Evolutionary conservation across 2,113 vertebrate species (phyloP).

Genomic region (Toxostoma redivivum): DNA sequence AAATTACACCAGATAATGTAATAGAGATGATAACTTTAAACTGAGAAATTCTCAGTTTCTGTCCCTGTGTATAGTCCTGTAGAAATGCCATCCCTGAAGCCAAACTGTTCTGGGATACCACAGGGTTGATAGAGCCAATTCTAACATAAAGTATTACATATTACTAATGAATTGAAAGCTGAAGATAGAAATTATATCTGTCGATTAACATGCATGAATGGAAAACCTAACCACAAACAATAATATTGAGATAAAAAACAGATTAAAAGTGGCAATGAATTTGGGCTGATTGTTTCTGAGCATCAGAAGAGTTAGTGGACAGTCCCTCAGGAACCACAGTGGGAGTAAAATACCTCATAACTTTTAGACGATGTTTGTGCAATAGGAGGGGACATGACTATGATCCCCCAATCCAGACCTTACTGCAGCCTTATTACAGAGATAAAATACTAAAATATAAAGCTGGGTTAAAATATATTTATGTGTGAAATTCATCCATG

Average conservation of each 20-base stretch:
- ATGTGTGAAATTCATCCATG: not conserved
- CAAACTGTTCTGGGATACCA: not conserved
- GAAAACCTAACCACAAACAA: not conserved
- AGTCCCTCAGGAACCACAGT: not conserved
- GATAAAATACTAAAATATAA: not conserved
- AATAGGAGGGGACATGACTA: rapidly evolving
- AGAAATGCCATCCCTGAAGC: not conserved
- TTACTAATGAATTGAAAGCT: not conserved
- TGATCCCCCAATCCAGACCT: not conserved
- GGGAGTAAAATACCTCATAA: rapidly evolving
- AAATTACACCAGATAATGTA: not conserved
- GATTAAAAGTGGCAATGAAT: not conserved
- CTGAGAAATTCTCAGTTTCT: not conserved
- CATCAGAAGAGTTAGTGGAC: not conserved
- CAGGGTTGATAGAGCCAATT: not conserved
- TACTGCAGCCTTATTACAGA: not conserved
- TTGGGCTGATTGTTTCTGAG: not conserved
- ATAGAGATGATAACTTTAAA: not conserved
- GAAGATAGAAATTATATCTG: not conserved
- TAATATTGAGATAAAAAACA: not conserved
- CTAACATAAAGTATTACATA: not conserved
- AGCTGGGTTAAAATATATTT: not conserved
- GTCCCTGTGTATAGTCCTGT: not conserved
- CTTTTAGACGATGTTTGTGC: not conserved
- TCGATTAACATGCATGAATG: not conserved